phyloP scores from a whole-genome alignment of 2,113 vertebrate species.

The Myanophis thanlyinensis region DNA sequence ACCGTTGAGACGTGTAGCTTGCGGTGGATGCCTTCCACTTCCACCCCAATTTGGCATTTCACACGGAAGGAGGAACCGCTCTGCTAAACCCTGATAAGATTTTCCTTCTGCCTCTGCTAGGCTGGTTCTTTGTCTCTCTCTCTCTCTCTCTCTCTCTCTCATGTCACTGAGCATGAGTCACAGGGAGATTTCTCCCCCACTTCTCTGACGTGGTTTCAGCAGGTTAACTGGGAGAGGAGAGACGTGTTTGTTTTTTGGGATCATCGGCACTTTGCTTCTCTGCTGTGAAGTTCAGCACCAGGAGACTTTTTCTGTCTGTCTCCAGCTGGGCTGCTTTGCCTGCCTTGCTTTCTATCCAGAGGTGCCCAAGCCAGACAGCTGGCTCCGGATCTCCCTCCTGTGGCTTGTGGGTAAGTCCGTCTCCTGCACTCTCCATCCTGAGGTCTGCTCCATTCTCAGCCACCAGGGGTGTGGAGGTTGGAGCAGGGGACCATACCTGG shows the following conservation, averaged over 20 bases:
- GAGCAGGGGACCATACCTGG: not conserved
- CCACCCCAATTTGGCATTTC: not conserved
- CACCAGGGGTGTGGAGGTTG: not conserved
- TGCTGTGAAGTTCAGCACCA: not conserved
- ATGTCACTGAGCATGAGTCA: constrained; percentile 18
- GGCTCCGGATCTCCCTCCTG: not conserved
- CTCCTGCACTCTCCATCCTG: not conserved
- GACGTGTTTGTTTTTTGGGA: not conserved
- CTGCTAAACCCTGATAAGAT: not conserved
- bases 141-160: not conserved
- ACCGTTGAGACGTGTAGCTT: not conserved
- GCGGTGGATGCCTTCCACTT: not conserved
- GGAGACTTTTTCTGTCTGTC: too few relatives aligned
- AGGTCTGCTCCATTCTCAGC: not conserved
- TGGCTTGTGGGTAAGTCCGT: not conserved
- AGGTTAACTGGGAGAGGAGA: not conserved
- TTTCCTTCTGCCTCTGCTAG: not conserved
- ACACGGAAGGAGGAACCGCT: not conserved
- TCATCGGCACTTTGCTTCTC: too few relatives aligned
- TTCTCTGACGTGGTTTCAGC: not conserved
- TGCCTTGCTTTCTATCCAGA: not conserved
- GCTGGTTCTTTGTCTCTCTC: not conserved
- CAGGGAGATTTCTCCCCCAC: not conserved
- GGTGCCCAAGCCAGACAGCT: not conserved
- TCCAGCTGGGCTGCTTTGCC: not conserved